Base-by-base conservation (phyloP, 2,113 vertebrate genomes). In the Diadophis punctatus region DNA sequence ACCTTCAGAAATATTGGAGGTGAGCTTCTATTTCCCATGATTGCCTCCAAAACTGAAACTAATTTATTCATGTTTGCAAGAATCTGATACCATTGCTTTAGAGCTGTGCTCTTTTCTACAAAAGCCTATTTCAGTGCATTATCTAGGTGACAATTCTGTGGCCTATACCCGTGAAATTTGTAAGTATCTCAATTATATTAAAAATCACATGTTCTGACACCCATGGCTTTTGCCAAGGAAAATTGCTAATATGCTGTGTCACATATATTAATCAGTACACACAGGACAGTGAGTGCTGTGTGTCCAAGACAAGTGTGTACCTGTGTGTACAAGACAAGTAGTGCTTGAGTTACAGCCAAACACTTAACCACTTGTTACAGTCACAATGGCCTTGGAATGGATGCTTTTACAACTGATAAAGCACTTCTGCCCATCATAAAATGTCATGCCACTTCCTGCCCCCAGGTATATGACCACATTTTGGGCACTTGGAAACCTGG, bases 1-100 rank as follows among this genome's bases (percentile, higher is more conserved):
- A 34, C 34, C 18, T 74, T 80, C 1, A 23, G 34, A 88, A 46
- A 9, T 0, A 0, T 39, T 11, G 84, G n/a, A 86, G 16, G 52
- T 7, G 91, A 91, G 18, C 93, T 92, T 12, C 86, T 2, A 18
- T 0, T 84, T 51, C n/a, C 48, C 34, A 49, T 39, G 39, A 22
- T 34, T 23, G 8, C 20, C 39, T 34, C 20, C 63, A 51, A 25
- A 80, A 11, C 11, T 39, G 25, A 84, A 90, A 90, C 53, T 6
- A 53, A 90, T 90, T 7, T 34, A 90, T 39, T 22, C 23, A 9
- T 4, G 5, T n/a, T 0, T 18, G 25, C 63, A 52, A 0, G 0
- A 25, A 60, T 27, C 25, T 60, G 25, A 39, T 11, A 74, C 12
- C 49, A 63, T 8, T 58, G 8, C 23, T 34, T 25, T 80, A 34